phyloP scores from a whole-genome alignment of 2,888 invertebrate species.

The Thysanoteuthis rhombus region DNA sequence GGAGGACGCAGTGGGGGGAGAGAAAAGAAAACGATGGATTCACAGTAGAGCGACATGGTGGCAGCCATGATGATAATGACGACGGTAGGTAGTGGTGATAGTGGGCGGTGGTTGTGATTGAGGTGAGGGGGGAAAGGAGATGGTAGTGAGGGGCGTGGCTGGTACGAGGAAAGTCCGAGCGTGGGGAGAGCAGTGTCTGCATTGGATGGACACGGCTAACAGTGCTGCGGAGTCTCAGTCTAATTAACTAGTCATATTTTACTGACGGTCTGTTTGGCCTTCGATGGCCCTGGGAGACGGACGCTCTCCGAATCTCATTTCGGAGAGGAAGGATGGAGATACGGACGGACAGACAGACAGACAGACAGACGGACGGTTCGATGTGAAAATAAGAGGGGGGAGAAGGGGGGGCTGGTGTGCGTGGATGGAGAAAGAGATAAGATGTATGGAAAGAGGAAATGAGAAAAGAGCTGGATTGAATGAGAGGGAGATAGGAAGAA shows the following conservation, averaged over 20 bases:
- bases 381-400: too few species aligned
- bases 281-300: slow-evolving; percentile 12
- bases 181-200: neutral
- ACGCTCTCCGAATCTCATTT: slow-evolving; percentile 12
- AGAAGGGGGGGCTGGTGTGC: neutral
- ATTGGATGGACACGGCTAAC: neutral
- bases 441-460: neutral
- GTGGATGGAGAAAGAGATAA: neutral
- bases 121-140: neutral
- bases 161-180: neutral
- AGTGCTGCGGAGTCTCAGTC: neutral
- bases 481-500: too few species aligned
- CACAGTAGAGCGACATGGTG: neutral
- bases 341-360: neutral
- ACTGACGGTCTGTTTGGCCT: slow-evolving; percentile 12
- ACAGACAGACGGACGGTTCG: neutral
- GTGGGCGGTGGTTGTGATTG: neutral
- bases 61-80: neutral
- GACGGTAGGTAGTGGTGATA: neutral
- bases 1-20: neutral
- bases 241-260: slow-evolving; percentile 12
- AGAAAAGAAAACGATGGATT: neutral
- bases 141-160: neutral
- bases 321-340: slow-evolving; percentile 12
- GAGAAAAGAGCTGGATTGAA: neutral